Percentiles rank a stretch among this genome's conserved stretches.
phyloP scores from a whole-genome alignment of 2,113 vertebrate species.

The Xiphophorus maculatus region DNA sequence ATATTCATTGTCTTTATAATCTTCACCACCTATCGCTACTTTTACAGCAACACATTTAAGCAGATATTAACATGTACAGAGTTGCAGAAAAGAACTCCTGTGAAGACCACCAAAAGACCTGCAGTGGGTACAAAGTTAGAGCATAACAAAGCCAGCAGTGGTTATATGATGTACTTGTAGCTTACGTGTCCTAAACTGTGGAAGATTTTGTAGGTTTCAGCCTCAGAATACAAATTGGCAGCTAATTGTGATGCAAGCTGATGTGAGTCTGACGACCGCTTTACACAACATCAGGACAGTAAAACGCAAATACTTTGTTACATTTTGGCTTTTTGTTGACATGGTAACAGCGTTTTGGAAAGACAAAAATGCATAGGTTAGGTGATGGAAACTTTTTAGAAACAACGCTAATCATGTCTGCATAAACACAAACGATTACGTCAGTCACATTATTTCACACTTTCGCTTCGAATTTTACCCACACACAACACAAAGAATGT shows the following conservation, averaged over 20 bases:
- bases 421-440: too few relatives aligned
- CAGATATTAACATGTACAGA: slow-evolving; percentile 65
- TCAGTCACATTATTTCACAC: too few relatives aligned
- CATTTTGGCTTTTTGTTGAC: too few relatives aligned
- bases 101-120: neutral
- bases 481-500: too few relatives aligned
- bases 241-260: neutral
- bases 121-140: neutral
- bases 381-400: too few relatives aligned
- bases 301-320: too few relatives aligned
- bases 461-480: too few relatives aligned
- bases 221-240: neutral
- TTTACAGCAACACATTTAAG: slow-evolving; percentile 69
- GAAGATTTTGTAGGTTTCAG: neutral
- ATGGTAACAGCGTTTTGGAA: neutral
- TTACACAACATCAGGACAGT: too few relatives aligned
- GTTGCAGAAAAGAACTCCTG: neutral
- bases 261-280: neutral
- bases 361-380: too few relatives aligned
- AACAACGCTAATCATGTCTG: too few relatives aligned
- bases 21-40: slow-evolving; percentile 66
- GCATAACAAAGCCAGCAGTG: neutral
- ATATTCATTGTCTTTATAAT: slow-evolving; percentile 57
- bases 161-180: neutral
- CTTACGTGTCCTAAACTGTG: neutral